These are phyloP conservation scores for Epirrhoe alternata DNA, from an alignment of 2,888 invertebrate species.

Conservation along the genomic window DNA sequence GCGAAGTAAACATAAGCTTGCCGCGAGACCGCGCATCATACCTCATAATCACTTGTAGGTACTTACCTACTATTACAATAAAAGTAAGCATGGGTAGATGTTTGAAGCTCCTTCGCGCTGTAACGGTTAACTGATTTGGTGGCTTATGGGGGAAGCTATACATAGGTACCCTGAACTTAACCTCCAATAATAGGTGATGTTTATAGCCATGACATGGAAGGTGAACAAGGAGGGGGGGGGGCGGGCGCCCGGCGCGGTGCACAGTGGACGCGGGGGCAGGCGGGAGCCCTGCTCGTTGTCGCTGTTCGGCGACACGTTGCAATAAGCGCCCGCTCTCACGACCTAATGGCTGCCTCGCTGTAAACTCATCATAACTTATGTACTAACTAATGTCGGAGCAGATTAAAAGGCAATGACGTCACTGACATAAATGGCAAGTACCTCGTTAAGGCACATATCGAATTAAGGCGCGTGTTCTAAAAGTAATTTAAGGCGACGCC, in stretches of 20 bases:
- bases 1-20: conserved; percentile 9
- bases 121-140: too few species aligned
- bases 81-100: too few species aligned
- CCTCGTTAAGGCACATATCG: conserved; percentile 8
- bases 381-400: not conserved
- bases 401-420: conserved; percentile 1
- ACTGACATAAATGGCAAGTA: conserved; percentile 3
- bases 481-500: conserved; percentile 20
- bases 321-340: not conserved
- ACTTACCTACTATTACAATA: too few species aligned
- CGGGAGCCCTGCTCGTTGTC: not conserved
- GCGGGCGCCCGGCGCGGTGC: not conserved
- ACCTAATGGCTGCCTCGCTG: not conserved
- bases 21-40: too few species aligned
- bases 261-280: not conserved
- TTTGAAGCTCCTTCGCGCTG: too few species aligned
- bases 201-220: too few species aligned
- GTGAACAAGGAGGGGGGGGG: not conserved
- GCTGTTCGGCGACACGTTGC: not conserved
- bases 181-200: too few species aligned
- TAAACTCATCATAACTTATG: not conserved
- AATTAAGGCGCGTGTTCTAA: conserved; percentile 17
- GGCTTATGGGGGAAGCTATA: too few species aligned
- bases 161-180: too few species aligned
- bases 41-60: too few species aligned